Percentiles rank a stretch among this genome's conserved stretches.
Conservation (phyloP, 2,888 invertebrate genomes). For the Aphidius colemani region DNA sequence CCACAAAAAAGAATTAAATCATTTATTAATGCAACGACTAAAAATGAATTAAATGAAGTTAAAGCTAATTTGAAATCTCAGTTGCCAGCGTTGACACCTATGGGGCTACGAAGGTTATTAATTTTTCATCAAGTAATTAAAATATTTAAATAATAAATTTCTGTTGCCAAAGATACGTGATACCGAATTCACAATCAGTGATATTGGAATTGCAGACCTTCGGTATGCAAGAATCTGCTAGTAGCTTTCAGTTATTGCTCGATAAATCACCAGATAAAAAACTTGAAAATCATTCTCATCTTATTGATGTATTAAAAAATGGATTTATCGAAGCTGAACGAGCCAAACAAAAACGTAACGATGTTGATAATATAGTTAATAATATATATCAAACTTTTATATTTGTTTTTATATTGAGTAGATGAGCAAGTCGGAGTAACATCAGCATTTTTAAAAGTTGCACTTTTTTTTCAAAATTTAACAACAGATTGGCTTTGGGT, state of each 20-base stretch:
- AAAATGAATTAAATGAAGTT: slow-evolving; percentile 39
- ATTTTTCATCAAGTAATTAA: too few species aligned
- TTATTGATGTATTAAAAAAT: slow-evolving; percentile 40
- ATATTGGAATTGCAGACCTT: slow-evolving; percentile 64
- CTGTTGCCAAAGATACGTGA: slow-evolving; percentile 57
- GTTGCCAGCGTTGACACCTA: slow-evolving; percentile 51
- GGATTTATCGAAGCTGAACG: slow-evolving; percentile 59
- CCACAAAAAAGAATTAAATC: slow-evolving; percentile 32
- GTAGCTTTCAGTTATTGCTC: slow-evolving; percentile 64
- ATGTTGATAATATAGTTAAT: slow-evolving; percentile 16
- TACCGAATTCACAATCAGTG: slow-evolving; percentile 64
- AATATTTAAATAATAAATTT: too few species aligned
- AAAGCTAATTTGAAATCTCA: slow-evolving; percentile 48
- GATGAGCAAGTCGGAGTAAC: slow-evolving; percentile 25
- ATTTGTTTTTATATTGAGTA: slow-evolving; percentile 15
- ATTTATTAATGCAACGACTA: slow-evolving; percentile 36
- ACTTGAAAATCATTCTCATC: slow-evolving; percentile 39
- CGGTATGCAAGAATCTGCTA: slow-evolving; percentile 62
- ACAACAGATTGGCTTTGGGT: slow-evolving; percentile 50
- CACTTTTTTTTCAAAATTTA: slow-evolving; percentile 41
- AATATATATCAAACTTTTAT: not conserved
- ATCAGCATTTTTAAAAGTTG: slow-evolving; percentile 36
- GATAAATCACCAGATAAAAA: slow-evolving; percentile 35
- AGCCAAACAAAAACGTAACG: slow-evolving; percentile 56
- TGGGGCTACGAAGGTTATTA: slow-evolving; percentile 37